Evolutionary conservation across 2,113 vertebrate species (phyloP).

Genomic region (Oostethus manadensis): DNA sequence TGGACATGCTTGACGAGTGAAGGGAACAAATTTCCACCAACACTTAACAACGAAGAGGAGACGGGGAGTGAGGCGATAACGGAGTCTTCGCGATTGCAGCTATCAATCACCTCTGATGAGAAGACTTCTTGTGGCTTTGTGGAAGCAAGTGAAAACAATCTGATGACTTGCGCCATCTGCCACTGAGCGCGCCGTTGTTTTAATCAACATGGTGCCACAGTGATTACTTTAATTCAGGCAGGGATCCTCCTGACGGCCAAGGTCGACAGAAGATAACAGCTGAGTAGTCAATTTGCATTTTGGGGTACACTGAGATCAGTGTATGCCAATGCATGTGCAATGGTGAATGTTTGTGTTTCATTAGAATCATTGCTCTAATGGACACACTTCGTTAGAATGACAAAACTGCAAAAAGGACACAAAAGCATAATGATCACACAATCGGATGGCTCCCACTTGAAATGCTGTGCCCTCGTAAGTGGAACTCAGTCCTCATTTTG

Average conservation of each 20-base stretch:
- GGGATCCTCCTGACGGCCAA: slow-evolving; percentile 48
- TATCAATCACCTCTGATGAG: slow-evolving; percentile 54
- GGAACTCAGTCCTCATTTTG: slow-evolving; percentile 22
- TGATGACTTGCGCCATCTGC: slow-evolving; percentile 58
- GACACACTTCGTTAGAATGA: slow-evolving; percentile 40
- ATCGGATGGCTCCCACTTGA: slow-evolving; percentile 25
- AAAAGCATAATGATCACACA: slow-evolving; percentile 45
- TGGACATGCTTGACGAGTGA: slow-evolving; percentile 58
- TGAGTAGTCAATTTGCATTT: slow-evolving; percentile 24
- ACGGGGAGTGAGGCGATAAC: slow-evolving; percentile 40
- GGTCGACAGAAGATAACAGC: slow-evolving; percentile 20
- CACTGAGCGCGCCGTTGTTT: slow-evolving; percentile 49
- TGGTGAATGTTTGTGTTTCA: slow-evolving; percentile 15
- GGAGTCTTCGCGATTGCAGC: slow-evolving; percentile 34
- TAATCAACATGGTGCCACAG: slow-evolving; percentile 52
- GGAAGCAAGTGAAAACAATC: slow-evolving; percentile 49
- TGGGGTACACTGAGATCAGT: slow-evolving; percentile 12
- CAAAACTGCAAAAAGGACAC: slow-evolving; percentile 40
- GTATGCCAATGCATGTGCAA: slow-evolving; percentile 4
- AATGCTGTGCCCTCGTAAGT: slow-evolving; percentile 41
- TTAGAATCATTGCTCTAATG: slow-evolving; percentile 38
- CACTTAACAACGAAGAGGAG: slow-evolving; percentile 43
- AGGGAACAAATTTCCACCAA: slow-evolving; percentile 57
- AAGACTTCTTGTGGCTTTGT: slow-evolving; percentile 41
- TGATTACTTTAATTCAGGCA: slow-evolving; percentile 59